A percentile compares a stretch with the other conserved stretches of the same genome.
Conservation (phyloP, 2,113 vertebrate species). For the Sarotherodon lohbergeri region DNA sequence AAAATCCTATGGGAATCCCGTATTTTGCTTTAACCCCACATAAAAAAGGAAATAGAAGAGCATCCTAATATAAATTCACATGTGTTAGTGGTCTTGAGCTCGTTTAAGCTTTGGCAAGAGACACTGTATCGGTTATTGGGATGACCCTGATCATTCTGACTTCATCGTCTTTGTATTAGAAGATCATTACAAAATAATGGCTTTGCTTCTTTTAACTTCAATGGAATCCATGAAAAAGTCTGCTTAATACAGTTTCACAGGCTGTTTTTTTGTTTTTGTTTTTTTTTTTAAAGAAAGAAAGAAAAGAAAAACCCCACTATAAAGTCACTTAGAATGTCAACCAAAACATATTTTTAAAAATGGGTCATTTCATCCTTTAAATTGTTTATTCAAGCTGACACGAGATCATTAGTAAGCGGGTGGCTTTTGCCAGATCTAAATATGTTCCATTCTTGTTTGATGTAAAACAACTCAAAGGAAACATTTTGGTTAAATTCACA, state of each 20-base stretch:
- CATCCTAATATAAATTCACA: slow-evolving; percentile 4
- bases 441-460: background rate
- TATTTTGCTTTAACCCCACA: background rate
- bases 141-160: background rate
- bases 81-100: slow-evolving; percentile 3
- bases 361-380: background rate
- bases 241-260: background rate
- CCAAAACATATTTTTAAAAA: background rate
- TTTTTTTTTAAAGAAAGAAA: background rate
- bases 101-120: slow-evolving; percentile 23
- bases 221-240: background rate
- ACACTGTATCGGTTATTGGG: background rate
- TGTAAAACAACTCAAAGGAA: background rate
- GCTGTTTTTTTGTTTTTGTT: background rate
- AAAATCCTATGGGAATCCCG: background rate
- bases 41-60: slow-evolving; percentile 1
- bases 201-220: background rate
- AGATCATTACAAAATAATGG: background rate
- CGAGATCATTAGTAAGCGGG: background rate
- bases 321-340: background rate
- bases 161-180: background rate
- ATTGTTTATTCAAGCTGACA: slow-evolving; percentile 12
- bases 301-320: background rate
- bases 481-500: background rate
- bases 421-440: background rate